Evolutionary conservation across 2,888 invertebrate species (phyloP).

Genomic region (Oasisia sp.): DNA sequence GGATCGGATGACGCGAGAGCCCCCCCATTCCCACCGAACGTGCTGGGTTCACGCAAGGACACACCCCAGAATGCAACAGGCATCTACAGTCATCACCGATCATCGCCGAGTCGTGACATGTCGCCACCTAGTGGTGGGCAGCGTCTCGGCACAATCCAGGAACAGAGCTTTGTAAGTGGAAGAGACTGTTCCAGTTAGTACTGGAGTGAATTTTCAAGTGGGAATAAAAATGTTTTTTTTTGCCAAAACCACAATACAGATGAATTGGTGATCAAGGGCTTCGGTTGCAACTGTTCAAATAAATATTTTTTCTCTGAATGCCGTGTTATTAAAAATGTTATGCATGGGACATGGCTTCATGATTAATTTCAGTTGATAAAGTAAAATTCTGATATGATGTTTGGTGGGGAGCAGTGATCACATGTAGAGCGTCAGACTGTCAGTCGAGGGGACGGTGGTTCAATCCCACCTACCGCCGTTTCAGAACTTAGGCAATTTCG

Average conservation of each 20-base stretch:
- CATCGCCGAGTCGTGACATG: not conserved
- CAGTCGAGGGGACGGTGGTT: too few species aligned
- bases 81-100: not conserved
- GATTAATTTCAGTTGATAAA: not conserved
- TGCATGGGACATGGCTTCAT: not conserved
- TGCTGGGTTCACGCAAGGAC: conserved; percentile 54
- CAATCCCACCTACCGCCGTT: too few species aligned
- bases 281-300: not conserved
- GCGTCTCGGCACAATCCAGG: conserved; percentile 20
- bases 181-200: not conserved
- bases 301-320: not conserved
- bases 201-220: not conserved
- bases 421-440: too few species aligned
- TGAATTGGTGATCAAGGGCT: not conserved
- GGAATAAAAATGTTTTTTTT: not conserved
- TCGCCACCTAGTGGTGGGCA: not conserved
- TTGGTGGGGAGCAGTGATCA: too few species aligned
- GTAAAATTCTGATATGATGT: too few species aligned
- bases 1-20: conserved; percentile 62
- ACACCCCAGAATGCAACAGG: conserved; percentile 27
- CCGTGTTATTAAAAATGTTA: not conserved
- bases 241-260: not conserved
- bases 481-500: too few species aligned
- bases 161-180: conserved; percentile 19
- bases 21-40: conserved; percentile 54